phyloP scores from a whole-genome alignment of 2,113 vertebrate species.

The Laticauda laticaudata region DNA sequence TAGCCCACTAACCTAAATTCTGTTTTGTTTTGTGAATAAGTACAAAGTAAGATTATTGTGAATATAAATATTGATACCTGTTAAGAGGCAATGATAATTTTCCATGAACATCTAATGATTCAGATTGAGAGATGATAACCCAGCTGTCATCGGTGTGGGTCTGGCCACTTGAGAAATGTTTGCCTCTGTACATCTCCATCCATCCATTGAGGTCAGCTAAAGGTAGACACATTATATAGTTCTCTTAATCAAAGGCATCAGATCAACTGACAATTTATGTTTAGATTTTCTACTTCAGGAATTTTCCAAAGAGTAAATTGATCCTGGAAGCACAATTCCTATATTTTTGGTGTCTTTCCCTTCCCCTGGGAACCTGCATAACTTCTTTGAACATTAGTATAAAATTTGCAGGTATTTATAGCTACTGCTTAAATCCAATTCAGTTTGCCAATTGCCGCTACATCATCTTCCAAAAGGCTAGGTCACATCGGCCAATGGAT shows the following conservation, averaged over 20 bases:
- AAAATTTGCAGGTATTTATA: neutral
- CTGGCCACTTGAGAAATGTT: neutral
- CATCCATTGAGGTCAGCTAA: neutral
- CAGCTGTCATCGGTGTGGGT: neutral
- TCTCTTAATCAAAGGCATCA: neutral
- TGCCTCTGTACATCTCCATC: neutral
- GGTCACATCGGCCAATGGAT: too few relatives aligned
- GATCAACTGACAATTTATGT: neutral
- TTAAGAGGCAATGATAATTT: neutral
- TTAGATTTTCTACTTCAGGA: neutral
- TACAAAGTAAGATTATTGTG: neutral
- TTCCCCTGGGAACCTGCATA: neutral
- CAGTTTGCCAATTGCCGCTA: neutral
- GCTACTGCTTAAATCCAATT: neutral
- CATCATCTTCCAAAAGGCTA: neutral
- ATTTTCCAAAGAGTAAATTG: neutral
- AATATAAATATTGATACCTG: neutral
- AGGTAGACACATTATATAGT: neutral
- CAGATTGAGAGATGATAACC: neutral
- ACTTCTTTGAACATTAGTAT: neutral
- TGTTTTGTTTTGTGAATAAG: neutral
- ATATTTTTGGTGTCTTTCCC: neutral
- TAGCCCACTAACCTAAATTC: neutral
- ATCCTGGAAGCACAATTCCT: neutral
- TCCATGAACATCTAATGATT: neutral